These are phyloP conservation scores for Pteropus alecto DNA, from an alignment of 2,113 vertebrate species.

Conservation along the genomic window DNA sequence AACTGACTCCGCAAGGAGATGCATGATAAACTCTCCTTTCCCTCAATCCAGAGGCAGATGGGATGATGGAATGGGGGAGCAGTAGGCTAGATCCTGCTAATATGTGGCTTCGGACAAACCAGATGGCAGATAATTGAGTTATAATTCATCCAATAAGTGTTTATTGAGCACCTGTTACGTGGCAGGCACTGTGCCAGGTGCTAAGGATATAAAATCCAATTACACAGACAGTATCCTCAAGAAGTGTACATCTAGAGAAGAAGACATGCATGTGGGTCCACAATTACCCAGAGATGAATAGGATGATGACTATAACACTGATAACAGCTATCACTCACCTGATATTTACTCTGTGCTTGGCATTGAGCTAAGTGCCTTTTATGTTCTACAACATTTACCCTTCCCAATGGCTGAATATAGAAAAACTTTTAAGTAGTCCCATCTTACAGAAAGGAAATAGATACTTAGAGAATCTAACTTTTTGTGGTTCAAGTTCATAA, in stretches of 20 bases:
- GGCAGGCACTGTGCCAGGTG: constrained; percentile 71
- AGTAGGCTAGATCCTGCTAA: constrained; percentile 63
- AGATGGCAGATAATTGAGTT: constrained; percentile 79
- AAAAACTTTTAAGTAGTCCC: not conserved
- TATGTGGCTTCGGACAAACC: constrained; percentile 72
- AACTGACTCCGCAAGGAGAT: not conserved
- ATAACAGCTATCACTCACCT: constrained; percentile 36
- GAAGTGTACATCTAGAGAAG: constrained; percentile 61
- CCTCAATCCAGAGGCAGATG: constrained; percentile 54
- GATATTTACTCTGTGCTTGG: constrained; percentile 39
- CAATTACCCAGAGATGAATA: constrained; percentile 45
- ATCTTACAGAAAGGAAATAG: not conserved
- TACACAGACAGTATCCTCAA: constrained; percentile 66
- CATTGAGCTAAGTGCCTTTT: constrained; percentile 29
- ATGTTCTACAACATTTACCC: constrained; percentile 8
- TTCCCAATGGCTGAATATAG: not conserved
- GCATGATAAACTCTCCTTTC: constrained; percentile 17
- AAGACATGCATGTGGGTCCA: constrained; percentile 43
- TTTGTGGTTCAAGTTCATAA: not conserved
- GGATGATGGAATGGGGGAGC: constrained; percentile 53
- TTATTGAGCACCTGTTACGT: constrained; percentile 79
- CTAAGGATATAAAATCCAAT: constrained; percentile 71
- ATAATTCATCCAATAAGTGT: constrained; percentile 79
- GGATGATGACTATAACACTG: not conserved
- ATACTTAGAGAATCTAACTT: not conserved